These are phyloP conservation scores for Chrysolina oricalcia DNA, from an alignment of 2,888 invertebrate genomes.

Conservation along the genomic window DNA sequence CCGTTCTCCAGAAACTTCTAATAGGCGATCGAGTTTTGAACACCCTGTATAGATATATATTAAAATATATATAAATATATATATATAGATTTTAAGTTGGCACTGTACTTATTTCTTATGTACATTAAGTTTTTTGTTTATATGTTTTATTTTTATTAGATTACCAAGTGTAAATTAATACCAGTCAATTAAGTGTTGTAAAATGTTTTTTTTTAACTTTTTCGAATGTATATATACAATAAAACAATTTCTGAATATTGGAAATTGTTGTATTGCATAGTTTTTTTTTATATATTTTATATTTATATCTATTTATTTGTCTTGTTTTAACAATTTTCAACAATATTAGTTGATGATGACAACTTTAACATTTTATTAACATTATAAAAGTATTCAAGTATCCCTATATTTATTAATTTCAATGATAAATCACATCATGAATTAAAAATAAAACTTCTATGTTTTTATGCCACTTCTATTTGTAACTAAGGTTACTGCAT, in stretches of 20 bases:
- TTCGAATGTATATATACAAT: conserved; percentile 40
- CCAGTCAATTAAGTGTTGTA: conserved; percentile 65
- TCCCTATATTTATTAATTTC: conserved; percentile 57
- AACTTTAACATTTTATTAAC: conserved; percentile 61
- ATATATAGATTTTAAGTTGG: conserved; percentile 58
- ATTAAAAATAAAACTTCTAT: no score
- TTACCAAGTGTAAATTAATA: conserved; percentile 60
- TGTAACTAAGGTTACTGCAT: no score
- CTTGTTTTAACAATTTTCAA: conserved; percentile 59
- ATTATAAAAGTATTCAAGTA: conserved; percentile 57
- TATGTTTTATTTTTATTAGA: conserved; percentile 54
- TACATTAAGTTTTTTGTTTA: conserved; percentile 59
- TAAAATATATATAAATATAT: conserved; percentile 36
- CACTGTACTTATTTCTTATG: conserved; percentile 65
- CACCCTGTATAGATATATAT: conserved; percentile 22
- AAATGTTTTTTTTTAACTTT: conserved; percentile 57
- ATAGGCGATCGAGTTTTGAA: no score
- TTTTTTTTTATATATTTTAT: conserved; percentile 60
- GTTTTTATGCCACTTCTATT: no score
- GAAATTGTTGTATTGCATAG: conserved; percentile 40
- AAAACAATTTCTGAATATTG: conserved; percentile 38
- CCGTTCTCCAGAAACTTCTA: no score
- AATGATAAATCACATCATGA: conserved; percentile 31
- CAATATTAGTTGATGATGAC: conserved; percentile 60
- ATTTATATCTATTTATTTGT: conserved; percentile 62